Evolutionary conservation across 2,797 vertebrate species (phyloP), one percentile per base, ranked within the genome.

Genomic region (Heteromormyrus szaboi): DNA sequence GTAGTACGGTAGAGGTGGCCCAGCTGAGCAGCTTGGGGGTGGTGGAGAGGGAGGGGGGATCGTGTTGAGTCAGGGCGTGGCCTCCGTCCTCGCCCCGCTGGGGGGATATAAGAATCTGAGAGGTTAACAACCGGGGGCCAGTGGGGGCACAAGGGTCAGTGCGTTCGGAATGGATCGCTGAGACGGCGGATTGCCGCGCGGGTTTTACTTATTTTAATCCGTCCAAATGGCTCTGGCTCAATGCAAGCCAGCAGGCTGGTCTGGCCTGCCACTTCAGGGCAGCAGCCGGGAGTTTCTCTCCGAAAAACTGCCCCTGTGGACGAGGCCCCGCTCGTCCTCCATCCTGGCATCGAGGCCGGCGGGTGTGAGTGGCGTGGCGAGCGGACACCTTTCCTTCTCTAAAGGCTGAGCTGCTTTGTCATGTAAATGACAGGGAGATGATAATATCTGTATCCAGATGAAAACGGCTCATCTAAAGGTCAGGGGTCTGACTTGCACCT

Each of bases 201-300:
- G 62, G 59, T 89, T 87, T 87, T 87, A 79, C 83, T 59, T 86
- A 89, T 92, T 92, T 95, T 96, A 96, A 96, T 96, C 95, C 95
- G 93, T 96, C 95, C 95, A 96, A 96, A 96, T 95, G 95, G 95
- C 95, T 95, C 92, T 7, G 92, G 93, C 93, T 91, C 94, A 94
- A 94, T 93, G 93, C 93, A 93, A 94, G 93, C 95, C 95, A 95
- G 95, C 94, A 94, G 94, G 87, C 48, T 54, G 87, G 37, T 87
- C 87, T 56, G 81, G 83, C 44, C 54, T 91, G 46, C 91, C 93
- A 93, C 94, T 94, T 94, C 95, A 62, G 83, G 54, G 41, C 89
- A 33, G 95, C 95, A 95, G 94, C 94, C 95, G 94, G 94, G 95
- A 29, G 17, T 96, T 95, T 96, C 94, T 95, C 95, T 95, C 95